Conservation (phyloP, 1,140 invertebrate species). For the Cryptotermes secundus region DNA sequence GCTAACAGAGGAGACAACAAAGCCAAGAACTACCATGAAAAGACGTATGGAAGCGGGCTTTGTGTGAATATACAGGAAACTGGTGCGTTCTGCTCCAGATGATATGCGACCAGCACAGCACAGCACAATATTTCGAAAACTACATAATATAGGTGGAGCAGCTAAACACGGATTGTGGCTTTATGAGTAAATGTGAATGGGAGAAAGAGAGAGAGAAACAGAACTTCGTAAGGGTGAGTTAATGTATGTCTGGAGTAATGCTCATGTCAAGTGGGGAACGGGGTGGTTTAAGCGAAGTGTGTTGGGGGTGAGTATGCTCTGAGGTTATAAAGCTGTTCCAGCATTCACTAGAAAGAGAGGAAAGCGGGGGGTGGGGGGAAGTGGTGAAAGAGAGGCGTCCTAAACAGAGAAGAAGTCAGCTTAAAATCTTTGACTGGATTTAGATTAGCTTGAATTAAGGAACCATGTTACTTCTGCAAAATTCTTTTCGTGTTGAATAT, state of each 20-base stretch:
- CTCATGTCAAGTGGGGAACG: background rate
- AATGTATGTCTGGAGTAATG: conserved; percentile 8
- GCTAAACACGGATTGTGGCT: conserved; percentile 14
- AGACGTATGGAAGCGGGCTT: conserved; percentile 2
- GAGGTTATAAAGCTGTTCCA: conserved; percentile 10
- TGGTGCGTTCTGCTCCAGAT: background rate
- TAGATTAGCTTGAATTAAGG: no score
- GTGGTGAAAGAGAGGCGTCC: no score
- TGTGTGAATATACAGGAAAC: background rate
- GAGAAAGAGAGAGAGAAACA: background rate
- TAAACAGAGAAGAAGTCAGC: no score
- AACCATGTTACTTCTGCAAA: no score
- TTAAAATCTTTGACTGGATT: no score
- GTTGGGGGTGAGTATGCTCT: no score
- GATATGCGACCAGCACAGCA: background rate
- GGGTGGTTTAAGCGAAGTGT: background rate
- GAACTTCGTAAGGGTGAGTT: background rate
- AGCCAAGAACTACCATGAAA: background rate
- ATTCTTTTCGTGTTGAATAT: no score
- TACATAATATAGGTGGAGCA: background rate
- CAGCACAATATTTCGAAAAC: conserved; percentile 16
- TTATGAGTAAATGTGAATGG: background rate
- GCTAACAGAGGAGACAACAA: background rate
- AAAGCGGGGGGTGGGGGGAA: background rate
- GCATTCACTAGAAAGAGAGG: background rate